Evolutionary conservation across 30 jellyfish, hydroid and myxozoan genomes (phyloP).

Genomic region (Cassiopea andromeda): DNA sequence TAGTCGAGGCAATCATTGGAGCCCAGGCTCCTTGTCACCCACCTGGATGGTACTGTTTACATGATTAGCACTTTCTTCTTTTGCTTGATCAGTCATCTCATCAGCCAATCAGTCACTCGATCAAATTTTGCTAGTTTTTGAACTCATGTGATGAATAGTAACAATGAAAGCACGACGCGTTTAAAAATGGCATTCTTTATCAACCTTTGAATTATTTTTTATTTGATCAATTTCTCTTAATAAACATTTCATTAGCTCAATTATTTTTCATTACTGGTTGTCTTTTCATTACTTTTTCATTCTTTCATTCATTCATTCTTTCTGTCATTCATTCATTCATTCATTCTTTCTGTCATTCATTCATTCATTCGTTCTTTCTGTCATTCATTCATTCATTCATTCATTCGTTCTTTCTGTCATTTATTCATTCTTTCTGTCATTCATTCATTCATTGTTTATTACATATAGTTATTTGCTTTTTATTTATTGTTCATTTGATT

Average conservation of each 20-base stretch:
- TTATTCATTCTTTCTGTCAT: too few relatives aligned
- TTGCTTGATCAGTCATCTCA: background rate
- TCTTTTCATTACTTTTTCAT: too few relatives aligned
- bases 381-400: background rate
- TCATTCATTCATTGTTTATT: background rate
- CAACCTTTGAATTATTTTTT: too few relatives aligned
- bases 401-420: background rate
- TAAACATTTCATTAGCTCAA: too few relatives aligned
- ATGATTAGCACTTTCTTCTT: background rate
- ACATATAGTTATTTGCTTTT: too few relatives aligned
- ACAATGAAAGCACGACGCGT: too few relatives aligned
- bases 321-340: background rate
- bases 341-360: background rate
- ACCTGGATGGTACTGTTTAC: slow-evolving; percentile 76
- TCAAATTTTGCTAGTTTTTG: background rate
- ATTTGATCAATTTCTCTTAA: too few relatives aligned
- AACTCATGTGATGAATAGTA: too few relatives aligned
- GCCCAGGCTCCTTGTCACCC: slow-evolving; percentile 82
- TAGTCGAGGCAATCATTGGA: slow-evolving; percentile 77
- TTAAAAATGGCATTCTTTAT: too few relatives aligned
- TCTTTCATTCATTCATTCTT: background rate
- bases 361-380: background rate
- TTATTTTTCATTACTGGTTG: too few relatives aligned
- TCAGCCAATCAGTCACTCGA: background rate
- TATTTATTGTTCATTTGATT: too few relatives aligned